phyloP scores from a whole-genome alignment of 2,888 invertebrate genomes.

The Microplitis manilae region DNA sequence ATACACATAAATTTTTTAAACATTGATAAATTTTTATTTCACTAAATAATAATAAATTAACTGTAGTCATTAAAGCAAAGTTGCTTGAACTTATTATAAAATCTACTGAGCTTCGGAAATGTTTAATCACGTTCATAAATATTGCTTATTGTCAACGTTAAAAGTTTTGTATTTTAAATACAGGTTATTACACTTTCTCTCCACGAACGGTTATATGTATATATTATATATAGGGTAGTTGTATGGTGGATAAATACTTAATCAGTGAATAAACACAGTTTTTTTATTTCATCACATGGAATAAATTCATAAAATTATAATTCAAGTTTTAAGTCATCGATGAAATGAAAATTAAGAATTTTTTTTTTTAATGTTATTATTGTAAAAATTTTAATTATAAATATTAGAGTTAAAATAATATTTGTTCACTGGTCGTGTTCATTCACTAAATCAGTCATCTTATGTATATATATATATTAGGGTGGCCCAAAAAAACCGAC shows the following conservation, averaged over 20 bases:
- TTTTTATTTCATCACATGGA: no score
- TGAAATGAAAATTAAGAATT: no score
- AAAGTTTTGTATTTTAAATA: not conserved
- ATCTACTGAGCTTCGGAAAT: constrained; percentile 30
- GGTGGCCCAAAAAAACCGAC: no score
- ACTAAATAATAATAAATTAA: constrained; percentile 7
- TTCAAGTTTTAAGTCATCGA: no score
- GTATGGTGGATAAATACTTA: not conserved
- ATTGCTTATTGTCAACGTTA: not conserved
- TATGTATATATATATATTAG: no score
- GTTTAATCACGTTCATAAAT: not conserved
- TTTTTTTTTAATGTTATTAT: no score
- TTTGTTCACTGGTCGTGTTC: no score
- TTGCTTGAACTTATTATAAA: constrained; percentile 14
- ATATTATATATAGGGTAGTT: constrained; percentile 3
- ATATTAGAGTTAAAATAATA: no score
- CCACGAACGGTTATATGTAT: constrained; percentile 17
- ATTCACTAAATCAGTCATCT: no score
- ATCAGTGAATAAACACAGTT: no score
- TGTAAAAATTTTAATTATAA: no score
- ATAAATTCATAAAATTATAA: no score
- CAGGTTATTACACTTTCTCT: constrained; percentile 28
- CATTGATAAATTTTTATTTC: not conserved
- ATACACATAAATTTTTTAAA: not conserved
- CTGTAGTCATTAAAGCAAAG: constrained; percentile 16